Conservation (phyloP, 1,140 invertebrate genomes). For the Coenobita brevimanus region DNA sequence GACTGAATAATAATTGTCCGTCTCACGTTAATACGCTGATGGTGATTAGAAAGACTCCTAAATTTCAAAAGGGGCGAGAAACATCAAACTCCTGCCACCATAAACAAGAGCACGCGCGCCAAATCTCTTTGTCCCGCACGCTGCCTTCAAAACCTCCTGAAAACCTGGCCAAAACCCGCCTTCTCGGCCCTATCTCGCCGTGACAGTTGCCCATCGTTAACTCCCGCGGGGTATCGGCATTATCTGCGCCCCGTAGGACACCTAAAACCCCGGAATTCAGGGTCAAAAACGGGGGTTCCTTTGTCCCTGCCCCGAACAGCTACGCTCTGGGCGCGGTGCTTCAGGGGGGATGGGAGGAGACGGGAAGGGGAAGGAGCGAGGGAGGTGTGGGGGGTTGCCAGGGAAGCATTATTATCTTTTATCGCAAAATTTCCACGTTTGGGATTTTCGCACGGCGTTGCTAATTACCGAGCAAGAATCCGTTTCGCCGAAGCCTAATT, state of each 20-base stretch:
- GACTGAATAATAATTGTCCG: neutral
- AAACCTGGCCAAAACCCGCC: neutral
- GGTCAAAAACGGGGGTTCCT: neutral
- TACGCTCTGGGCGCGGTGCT: neutral
- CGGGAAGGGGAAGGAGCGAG: neutral
- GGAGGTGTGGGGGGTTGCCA: too few relatives aligned
- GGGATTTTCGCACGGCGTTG: too few relatives aligned
- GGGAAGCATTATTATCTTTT: too few relatives aligned
- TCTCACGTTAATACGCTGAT: neutral
- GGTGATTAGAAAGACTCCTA: neutral
- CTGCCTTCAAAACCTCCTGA: conserved; percentile 32
- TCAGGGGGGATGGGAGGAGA: too few relatives aligned
- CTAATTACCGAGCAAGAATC: too few relatives aligned
- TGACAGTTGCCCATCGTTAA: conserved; percentile 19
- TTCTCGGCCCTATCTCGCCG: neutral
- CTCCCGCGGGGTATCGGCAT: neutral
- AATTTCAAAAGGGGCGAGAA: neutral
- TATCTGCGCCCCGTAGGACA: neutral
- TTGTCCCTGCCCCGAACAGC: neutral
- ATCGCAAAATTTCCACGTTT: too few relatives aligned
- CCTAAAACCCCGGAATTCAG: neutral
- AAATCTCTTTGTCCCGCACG: conserved; percentile 58
- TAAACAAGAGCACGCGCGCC: conserved; percentile 58
- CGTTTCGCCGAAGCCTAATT: too few relatives aligned
- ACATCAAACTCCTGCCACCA: conserved; percentile 37